Conservation (phyloP, 2,797 vertebrate species). For the Pampus argenteus region DNA sequence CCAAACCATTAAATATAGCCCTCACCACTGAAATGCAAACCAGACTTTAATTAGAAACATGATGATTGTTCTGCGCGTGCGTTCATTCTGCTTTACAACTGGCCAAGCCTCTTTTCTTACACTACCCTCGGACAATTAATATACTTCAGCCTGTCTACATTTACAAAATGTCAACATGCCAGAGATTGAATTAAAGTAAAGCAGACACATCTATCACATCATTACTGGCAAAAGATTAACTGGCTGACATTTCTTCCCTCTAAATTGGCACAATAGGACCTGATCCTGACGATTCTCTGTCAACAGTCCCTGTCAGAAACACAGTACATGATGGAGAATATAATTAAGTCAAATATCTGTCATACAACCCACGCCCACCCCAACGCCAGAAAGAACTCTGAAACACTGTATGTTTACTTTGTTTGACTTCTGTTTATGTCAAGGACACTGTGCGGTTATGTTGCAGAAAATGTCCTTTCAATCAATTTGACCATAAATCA, state of each 20-base stretch:
- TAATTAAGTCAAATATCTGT: conserved; percentile 75
- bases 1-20: conserved; percentile 70
- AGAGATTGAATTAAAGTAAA: conserved; percentile 75
- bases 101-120: conserved; percentile 39
- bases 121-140: conserved; percentile 55
- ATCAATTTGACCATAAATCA: conserved; percentile 67
- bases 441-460: conserved; percentile 59
- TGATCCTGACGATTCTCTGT: conserved; percentile 52
- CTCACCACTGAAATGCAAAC: conserved; percentile 75
- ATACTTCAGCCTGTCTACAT: conserved; percentile 62
- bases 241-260: conserved; percentile 67
- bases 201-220: conserved; percentile 72
- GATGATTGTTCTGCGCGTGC: conserved; percentile 66
- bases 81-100: conserved; percentile 65
- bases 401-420: conserved; percentile 34
- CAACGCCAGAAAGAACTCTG: conserved; percentile 18
- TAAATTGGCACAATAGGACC: conserved; percentile 61
- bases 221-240: conserved; percentile 76
- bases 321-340: conserved; percentile 66
- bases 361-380: neutral
- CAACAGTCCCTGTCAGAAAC: conserved; percentile 54
- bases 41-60: conserved; percentile 79
- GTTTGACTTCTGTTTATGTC: conserved; percentile 61
- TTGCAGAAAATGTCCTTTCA: conserved; percentile 57
- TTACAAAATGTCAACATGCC: conserved; percentile 79